phyloP scores from a whole-genome alignment of 2,888 invertebrate genomes.

The Caenorhabditis uteleia region DNA sequence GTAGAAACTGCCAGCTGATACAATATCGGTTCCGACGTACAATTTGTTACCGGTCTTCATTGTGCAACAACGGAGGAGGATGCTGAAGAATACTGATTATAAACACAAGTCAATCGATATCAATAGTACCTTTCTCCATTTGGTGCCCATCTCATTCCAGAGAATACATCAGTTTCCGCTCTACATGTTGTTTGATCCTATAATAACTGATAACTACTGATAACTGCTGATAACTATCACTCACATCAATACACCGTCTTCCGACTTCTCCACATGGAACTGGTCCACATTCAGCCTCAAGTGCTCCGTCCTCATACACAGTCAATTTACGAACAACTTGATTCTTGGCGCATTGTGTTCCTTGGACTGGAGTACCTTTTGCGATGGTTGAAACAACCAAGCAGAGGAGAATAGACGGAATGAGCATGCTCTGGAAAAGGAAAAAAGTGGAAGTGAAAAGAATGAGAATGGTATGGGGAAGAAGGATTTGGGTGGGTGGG shows the following conservation, averaged over 20 bases:
- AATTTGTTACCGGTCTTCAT: constrained; percentile 57
- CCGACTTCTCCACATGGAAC: constrained; percentile 65
- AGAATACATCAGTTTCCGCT: constrained; percentile 58
- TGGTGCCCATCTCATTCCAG: constrained; percentile 66
- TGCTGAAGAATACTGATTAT: constrained; percentile 34
- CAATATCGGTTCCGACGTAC: constrained; percentile 67
- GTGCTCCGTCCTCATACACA: constrained; percentile 67
- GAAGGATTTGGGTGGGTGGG: too few relatives aligned
- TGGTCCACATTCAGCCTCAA: constrained; percentile 69
- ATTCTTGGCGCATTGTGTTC: constrained; percentile 60
- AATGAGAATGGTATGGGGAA: too few relatives aligned
- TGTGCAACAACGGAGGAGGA: constrained; percentile 64
- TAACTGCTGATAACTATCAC: not conserved
- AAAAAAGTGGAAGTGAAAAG: too few relatives aligned
- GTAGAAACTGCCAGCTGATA: constrained; percentile 62
- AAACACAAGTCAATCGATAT: constrained; percentile 1
- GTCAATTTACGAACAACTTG: constrained; percentile 67
- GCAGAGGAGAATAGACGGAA: not conserved
- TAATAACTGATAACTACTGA: not conserved
- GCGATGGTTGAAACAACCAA: constrained; percentile 3
- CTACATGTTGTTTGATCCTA: constrained; percentile 51
- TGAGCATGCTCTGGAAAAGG: not conserved
- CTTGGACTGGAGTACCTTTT: constrained; percentile 41
- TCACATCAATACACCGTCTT: constrained; percentile 41
- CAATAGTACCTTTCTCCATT: constrained; percentile 68